These are phyloP conservation scores for Anoplolepis gracilipes DNA, from an alignment of 1,140 invertebrate species.

Conservation along the genomic window DNA sequence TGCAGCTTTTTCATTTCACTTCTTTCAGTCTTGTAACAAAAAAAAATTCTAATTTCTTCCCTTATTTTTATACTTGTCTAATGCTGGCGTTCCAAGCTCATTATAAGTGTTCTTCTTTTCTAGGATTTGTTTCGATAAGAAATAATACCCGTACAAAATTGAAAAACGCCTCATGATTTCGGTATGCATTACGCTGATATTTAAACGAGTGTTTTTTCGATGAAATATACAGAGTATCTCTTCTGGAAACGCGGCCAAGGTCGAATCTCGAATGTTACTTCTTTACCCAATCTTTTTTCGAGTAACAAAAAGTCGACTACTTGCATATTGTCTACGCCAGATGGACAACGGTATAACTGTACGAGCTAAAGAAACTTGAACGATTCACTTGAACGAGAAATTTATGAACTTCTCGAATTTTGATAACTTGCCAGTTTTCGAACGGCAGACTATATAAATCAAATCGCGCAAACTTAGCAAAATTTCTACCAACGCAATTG, in stretches of 20 bases:
- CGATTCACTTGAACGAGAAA: slow-evolving; percentile 44
- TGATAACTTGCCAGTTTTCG: slow-evolving; percentile 39
- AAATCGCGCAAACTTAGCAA: neutral
- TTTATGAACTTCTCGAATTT: slow-evolving; percentile 37
- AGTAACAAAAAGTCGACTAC: slow-evolving; percentile 36
- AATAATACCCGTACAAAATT: neutral
- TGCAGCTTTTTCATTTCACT: neutral
- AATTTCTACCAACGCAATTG: neutral
- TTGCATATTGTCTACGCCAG: slow-evolving; percentile 26
- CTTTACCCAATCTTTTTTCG: slow-evolving; percentile 5
- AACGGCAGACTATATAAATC: slow-evolving; percentile 13
- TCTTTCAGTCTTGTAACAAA: neutral
- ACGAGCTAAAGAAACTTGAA: slow-evolving; percentile 35
- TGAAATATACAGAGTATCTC: slow-evolving; percentile 33
- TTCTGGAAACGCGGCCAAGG: slow-evolving; percentile 48
- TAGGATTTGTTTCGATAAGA: neutral
- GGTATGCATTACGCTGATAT: slow-evolving; percentile 12
- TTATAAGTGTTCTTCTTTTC: neutral
- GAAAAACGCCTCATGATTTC: neutral
- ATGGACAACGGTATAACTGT: neutral
- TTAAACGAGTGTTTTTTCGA: neutral
- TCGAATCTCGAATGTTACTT: slow-evolving; percentile 21
- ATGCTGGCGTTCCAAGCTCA: neutral
- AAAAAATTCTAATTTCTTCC: neutral
- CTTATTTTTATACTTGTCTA: neutral